These are phyloP conservation scores for Scelioninae gen. 1 DNA, from an alignment of 2,888 invertebrate species.

Conservation along the genomic window DNA sequence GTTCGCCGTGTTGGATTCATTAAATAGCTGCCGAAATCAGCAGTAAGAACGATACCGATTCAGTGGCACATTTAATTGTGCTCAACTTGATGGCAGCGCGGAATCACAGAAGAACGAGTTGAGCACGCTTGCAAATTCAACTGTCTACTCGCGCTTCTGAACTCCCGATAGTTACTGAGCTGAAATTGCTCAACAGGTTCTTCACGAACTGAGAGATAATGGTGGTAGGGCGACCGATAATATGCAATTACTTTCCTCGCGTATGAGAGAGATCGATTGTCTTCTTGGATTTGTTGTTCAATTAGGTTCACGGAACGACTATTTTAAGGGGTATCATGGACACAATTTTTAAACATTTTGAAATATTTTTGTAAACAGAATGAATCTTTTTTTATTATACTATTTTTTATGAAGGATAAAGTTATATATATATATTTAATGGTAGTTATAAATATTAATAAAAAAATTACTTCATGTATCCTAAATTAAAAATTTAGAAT, in stretches of 20 bases:
- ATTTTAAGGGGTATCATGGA: neutral
- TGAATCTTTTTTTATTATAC: neutral
- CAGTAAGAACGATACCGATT: slow-evolving; percentile 68
- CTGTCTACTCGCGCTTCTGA: slow-evolving; percentile 59
- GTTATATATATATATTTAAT: too few species aligned
- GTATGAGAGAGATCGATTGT: slow-evolving; percentile 13
- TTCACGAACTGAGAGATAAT: slow-evolving; percentile 56
- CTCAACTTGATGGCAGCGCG: slow-evolving; percentile 70
- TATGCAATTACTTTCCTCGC: slow-evolving; percentile 6
- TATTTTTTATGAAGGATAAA: too few species aligned
- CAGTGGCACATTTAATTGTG: slow-evolving; percentile 74
- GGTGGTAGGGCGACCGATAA: slow-evolving; percentile 27
- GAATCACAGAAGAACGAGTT: slow-evolving; percentile 4
- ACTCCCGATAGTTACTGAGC: slow-evolving; percentile 73
- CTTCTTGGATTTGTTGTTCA: neutral
- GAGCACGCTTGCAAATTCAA: slow-evolving; percentile 18
- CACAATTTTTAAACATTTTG: too few species aligned
- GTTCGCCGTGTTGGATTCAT: slow-evolving; percentile 69
- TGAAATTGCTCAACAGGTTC: slow-evolving; percentile 81
- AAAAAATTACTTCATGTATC: too few species aligned
- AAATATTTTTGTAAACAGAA: neutral
- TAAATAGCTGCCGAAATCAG: slow-evolving; percentile 77
- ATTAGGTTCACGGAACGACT: slow-evolving; percentile 3
- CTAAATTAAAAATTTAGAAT: too few species aligned
- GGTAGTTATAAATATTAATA: too few species aligned